Base-by-base conservation (phyloP, 2,888 invertebrate genomes). In the Polia nebulosa region DNA sequence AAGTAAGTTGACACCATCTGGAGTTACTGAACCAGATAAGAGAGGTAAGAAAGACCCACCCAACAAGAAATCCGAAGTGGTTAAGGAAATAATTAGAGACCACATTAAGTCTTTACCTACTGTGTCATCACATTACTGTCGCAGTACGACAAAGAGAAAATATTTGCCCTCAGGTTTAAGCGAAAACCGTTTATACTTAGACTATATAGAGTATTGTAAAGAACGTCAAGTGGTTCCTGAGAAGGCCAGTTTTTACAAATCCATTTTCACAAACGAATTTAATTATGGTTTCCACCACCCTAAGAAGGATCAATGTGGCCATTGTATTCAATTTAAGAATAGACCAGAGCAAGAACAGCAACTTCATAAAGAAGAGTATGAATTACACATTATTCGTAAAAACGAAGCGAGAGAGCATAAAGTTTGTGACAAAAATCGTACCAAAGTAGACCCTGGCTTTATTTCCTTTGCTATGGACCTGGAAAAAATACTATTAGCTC, bases 221-320 rank as follows among this genome's bases (percentile, higher is more conserved):
- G 68, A 68, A 62, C 47, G 29, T 44, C 32, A 71, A 59, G 41
- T 64, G 52, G 29, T 39, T 36, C 64, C 72, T 32, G 65, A 61
- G 60, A 65, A 63, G 51, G 25, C 39, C 53, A 61, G 58, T 58
- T 64, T 44, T 64, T 72, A 72, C 57, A 39, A n/a, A 66, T 27
- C 32, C 25, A 76, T 76, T 52, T 68, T 72, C 29, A 72, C 59
- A 41, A 68, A 57, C 27, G 60, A 72, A 52, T 76, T 76, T 49
- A 76, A 72, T 39, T 65, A 72, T 44, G 65, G 68, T 34, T 73
- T 70, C 57, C 76, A 76, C 66, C 62, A 53, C 20, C 57, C 69
- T 29, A 66, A 69, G 52, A 72, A 76, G 53, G 72, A 76, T 32
- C 55, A 62, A 49, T 76, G 69, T 41, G 71, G 67, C 47, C 44